A percentile compares a stretch with the other conserved stretches of the same genome.
phyloP scores from a whole-genome alignment of 2,113 vertebrate species.

The Apteryx owenii region DNA sequence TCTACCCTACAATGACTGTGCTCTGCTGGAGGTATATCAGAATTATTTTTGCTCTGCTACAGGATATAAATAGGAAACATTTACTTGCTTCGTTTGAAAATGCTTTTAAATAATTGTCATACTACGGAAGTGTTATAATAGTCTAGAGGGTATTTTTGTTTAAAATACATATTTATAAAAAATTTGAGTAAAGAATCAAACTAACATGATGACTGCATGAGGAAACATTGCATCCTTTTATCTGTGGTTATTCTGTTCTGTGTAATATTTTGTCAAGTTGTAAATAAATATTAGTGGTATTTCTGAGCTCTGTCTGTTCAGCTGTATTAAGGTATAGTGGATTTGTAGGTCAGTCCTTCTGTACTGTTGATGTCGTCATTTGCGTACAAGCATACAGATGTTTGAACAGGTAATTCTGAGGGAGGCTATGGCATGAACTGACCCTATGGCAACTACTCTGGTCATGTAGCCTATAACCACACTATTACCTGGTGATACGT shows the following conservation, averaged over 20 bases:
- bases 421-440: neutral
- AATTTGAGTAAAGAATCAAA: neutral
- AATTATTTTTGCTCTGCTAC: neutral
- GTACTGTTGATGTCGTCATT: rapidly evolving
- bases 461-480: rapidly evolving
- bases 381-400: too few species aligned
- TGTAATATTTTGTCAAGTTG: neutral
- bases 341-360: neutral
- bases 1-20: neutral
- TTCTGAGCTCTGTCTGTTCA: neutral
- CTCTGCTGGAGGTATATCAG: neutral
- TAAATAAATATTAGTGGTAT: neutral
- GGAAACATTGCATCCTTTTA: neutral
- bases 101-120: neutral
- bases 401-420: rapidly evolving
- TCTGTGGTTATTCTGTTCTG: neutral
- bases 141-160: neutral
- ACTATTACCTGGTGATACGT: rapidly evolving
- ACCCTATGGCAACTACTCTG: rapidly evolving
- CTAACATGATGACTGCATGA: neutral
- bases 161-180: neutral
- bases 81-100: neutral
- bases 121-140: rapidly evolving
- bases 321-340: neutral
- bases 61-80: neutral